phyloP scores from a whole-genome alignment of 2,888 invertebrate species.

The Priocnemis perturbator region DNA sequence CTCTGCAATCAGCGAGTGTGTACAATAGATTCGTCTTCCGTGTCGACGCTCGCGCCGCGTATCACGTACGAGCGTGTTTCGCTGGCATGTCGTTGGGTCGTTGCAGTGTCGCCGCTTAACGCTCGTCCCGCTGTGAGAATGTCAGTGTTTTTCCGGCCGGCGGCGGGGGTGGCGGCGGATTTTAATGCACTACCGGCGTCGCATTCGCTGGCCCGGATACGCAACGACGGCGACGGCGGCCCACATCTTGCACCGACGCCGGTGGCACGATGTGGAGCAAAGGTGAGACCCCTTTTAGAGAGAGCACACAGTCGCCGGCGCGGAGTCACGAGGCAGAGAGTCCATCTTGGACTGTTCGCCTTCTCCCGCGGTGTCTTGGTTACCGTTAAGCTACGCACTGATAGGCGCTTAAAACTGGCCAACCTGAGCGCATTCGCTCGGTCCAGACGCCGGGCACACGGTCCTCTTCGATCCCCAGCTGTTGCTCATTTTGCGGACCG shows the following conservation, averaged over 20 bases:
- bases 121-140: too few relatives aligned
- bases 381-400: slow-evolving; percentile 44
- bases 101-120: too few relatives aligned
- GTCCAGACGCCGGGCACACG: not conserved
- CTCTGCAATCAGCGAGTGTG: too few relatives aligned
- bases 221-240: slow-evolving; percentile 58
- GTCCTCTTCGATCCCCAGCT: not conserved
- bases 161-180: not conserved
- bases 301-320: slow-evolving; percentile 17
- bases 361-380: slow-evolving; percentile 14
- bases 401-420: slow-evolving; percentile 22
- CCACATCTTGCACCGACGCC: slow-evolving; percentile 49
- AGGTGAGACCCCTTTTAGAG: slow-evolving; percentile 41
- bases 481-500: too few relatives aligned
- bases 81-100: too few relatives aligned
- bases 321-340: slow-evolving; percentile 35
- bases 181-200: slow-evolving; percentile 51
- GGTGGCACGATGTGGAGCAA: slow-evolving; percentile 35
- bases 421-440: slow-evolving; percentile 33
- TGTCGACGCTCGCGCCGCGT: too few relatives aligned
- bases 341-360: slow-evolving; percentile 17
- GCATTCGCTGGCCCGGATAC: slow-evolving; percentile 58
- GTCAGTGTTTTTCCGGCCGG: too few relatives aligned
- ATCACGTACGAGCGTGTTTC: too few relatives aligned
- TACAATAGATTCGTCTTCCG: too few relatives aligned